Base-by-base conservation (phyloP, 2,113 vertebrate genomes). In the Coregonus clupeaformis region DNA sequence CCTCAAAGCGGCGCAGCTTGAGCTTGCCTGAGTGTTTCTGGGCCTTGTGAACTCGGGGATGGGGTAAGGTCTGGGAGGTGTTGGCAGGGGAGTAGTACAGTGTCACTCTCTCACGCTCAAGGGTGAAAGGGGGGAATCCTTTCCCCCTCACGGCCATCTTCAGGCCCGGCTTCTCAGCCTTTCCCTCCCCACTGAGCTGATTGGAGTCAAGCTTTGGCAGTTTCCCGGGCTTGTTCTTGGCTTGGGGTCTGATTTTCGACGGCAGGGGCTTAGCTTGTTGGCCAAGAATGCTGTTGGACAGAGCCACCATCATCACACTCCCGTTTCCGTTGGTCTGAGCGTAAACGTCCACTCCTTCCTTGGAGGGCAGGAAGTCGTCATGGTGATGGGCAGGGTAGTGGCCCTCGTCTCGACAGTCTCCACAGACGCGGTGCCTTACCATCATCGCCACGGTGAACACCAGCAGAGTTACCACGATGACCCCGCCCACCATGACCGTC, bases 381-480 rank as follows among this genome's bases (percentile, higher is more conserved):
- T 70, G 4, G 77, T 79, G 69, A 65, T 73, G 13, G 77, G 49
- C 71, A 27, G 77, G 73, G 70, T 76, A 79, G 29, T 83, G 63
- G 0, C 69, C 72, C 45, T 85, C 82, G 5, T 78, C 73, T 1
- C 72, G 80, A 16, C 62, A 25, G 9, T 25, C 49, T 2, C 57
- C 22, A 1, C 92, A 93, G 67, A 91, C 89, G 74, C 92, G 91
- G 84, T 93, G 92, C 83, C 92, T 90, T 73, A 95, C 92, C 92
- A 94, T 93, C 87, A 94, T 91, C 60, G 89, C 91, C 84, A 94
- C 92, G 0, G 93, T 94, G 85, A 94, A 95, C 84, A 95, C 93
- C 88, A 95, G 87, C 84, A 95, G 78, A 30, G 93, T 93, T 13
- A 91, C 94, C 80, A 95, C 94, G 11, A 94, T 90, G 62, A 94